Evolutionary conservation across 2,888 invertebrate species (phyloP), one percentile per base, ranked within the genome.

Genomic region (Sycophila texana): DNA sequence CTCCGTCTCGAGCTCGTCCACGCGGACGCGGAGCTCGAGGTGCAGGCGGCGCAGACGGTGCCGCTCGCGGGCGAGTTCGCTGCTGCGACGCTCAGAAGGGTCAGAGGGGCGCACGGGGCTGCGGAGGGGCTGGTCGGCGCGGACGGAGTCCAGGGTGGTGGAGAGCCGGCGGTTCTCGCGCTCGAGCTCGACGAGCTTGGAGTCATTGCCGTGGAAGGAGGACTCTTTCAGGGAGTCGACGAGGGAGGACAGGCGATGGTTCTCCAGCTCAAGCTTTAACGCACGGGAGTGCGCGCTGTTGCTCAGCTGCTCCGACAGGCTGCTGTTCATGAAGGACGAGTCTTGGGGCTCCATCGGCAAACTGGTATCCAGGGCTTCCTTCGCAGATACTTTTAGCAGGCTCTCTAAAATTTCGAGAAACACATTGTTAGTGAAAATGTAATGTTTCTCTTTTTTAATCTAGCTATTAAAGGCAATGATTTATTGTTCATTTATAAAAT

Each of bases 191-290:
- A 97, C 91, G 82, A 97, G 93, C 90, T 95, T 95, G 83, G 94
- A 94, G 65, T 95, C 94, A 83, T 94, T 95, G 89, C 98, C 97
- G 83, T 96, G 93, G 86, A 96, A 93, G 1, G 94, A 94, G 85
- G 94, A 94, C 89, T 98, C 97, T 88, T 95, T 95, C 66, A 97
- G 91, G 81, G 94, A 95, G 85, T 98, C 97, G 65, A 97, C 49
- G 2, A 74, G 53, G 1, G 14, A 95, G 39, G 95, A 91, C 14
- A 98, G 92, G 82, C 95, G 92, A 85, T 96, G 95, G 91, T 98
- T 98, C 92, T 99, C 98, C 83, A 98, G 91, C 91, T 99, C 98
- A 81, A 98, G 92, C 90, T 97, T 95, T 65, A 98, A 91, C 26
- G 97, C 96, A 84, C 97, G 93, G 0, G 95, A 91, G 91, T 97